phyloP scores from a whole-genome alignment of 2,888 invertebrate species.

The Oligia latruncula region DNA sequence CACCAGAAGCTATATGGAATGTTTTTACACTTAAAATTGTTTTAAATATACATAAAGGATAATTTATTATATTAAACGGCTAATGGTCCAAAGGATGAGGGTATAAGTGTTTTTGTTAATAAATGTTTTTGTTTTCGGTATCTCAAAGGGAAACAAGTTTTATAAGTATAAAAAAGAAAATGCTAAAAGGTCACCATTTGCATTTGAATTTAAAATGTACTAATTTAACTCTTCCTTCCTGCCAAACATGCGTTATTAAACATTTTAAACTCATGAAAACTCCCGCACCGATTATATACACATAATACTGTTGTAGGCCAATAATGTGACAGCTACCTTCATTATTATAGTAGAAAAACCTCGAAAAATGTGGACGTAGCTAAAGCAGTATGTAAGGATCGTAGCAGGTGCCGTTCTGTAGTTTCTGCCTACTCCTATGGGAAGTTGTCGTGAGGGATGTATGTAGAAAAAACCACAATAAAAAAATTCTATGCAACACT shows the following conservation, averaged over 20 bases:
- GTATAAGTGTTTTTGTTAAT: background rate
- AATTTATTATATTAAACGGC: slow-evolving; percentile 1
- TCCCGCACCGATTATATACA: background rate
- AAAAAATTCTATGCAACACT: slow-evolving; percentile 21
- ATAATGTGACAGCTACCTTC: background rate
- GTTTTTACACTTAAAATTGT: slow-evolving; percentile 5
- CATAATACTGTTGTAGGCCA: background rate
- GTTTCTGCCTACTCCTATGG: background rate
- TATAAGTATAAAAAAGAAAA: background rate
- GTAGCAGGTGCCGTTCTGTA: background rate
- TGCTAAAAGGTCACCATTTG: background rate
- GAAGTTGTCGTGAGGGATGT: background rate
- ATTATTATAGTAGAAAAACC: background rate
- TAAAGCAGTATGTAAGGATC: background rate
- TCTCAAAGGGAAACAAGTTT: slow-evolving; percentile 3
- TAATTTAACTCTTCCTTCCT: background rate
- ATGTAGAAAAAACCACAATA: slow-evolving; percentile 14
- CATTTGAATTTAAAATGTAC: background rate
- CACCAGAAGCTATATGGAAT: slow-evolving; percentile 32
- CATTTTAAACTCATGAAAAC: background rate
- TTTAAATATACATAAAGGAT: slow-evolving; percentile 7
- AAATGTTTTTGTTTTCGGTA: background rate
- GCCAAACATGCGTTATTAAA: background rate
- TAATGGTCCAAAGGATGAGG: background rate
- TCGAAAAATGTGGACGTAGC: background rate